Evolutionary conservation across 2,888 invertebrate genomes (phyloP).

Genomic region (Plebejus argus): DNA sequence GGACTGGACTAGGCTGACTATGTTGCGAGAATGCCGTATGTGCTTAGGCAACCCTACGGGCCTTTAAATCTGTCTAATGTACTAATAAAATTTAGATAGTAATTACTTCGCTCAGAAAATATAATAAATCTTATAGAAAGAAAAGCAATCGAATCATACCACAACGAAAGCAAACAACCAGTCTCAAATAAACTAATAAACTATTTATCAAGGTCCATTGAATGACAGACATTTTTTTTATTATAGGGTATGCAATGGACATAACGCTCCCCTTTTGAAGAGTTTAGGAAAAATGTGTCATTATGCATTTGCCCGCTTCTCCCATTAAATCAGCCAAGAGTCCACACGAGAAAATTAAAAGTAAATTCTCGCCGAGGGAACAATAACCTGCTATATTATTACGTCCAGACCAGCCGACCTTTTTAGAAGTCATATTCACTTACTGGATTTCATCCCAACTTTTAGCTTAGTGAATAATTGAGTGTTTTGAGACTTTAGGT

Average conservation of each 20-base stretch:
- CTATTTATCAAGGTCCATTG: background rate
- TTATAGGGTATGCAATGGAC: background rate
- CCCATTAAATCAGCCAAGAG: background rate
- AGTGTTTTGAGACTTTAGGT: background rate
- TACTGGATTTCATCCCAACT: background rate
- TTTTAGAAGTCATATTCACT: slow-evolving; percentile 27
- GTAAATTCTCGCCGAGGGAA: slow-evolving; percentile 6
- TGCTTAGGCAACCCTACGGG: no score
- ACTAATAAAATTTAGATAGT: no score
- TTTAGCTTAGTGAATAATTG: background rate
- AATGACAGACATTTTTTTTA: background rate
- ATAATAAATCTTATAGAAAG: no score
- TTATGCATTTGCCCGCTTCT: background rate
- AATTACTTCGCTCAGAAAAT: no score
- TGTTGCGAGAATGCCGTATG: no score
- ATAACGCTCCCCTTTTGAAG: background rate
- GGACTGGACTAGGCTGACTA: no score
- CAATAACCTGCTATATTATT: background rate
- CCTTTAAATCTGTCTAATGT: no score
- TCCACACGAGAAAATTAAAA: slow-evolving; percentile 21
- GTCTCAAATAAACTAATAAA: background rate
- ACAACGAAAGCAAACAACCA: no score
- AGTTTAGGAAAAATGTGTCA: slow-evolving; percentile 4
- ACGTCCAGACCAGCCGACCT: background rate
- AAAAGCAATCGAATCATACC: no score